Conservation (phyloP, 2,113 vertebrate genomes). For the Lycaon pictus region DNA sequence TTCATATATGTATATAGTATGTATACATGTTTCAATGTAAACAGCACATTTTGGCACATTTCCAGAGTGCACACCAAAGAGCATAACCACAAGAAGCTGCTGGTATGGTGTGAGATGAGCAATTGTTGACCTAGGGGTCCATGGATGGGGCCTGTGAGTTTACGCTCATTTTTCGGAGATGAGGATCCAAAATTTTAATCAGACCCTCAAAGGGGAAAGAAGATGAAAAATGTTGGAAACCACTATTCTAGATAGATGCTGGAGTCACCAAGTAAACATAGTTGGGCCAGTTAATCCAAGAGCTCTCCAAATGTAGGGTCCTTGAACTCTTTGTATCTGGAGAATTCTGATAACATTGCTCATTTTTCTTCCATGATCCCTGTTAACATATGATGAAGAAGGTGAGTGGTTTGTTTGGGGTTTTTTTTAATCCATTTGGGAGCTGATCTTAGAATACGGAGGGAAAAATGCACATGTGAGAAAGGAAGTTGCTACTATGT, state of each 20-base stretch:
- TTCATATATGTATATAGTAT: not conserved
- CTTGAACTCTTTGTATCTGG: not conserved
- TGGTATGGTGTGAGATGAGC: not conserved
- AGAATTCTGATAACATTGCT: slow-evolving; percentile 7
- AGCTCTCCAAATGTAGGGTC: not conserved
- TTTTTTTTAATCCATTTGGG: not conserved
- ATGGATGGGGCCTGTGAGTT: not conserved
- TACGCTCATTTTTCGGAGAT: not conserved
- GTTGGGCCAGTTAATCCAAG: not conserved
- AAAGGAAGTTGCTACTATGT: not conserved
- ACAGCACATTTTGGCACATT: not conserved
- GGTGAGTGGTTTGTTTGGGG: not conserved
- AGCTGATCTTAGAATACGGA: not conserved
- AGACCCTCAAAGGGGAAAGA: not conserved
- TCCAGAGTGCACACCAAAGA: not conserved
- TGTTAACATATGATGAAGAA: not conserved
- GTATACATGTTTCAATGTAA: not conserved
- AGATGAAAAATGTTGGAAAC: not conserved
- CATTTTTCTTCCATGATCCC: not conserved
- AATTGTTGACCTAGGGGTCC: not conserved
- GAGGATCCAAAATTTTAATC: not conserved
- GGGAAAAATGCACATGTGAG: not conserved
- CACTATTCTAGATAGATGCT: not conserved
- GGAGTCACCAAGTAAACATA: not conserved
- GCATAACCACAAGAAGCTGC: not conserved